These are phyloP conservation scores for Candoia aspera DNA, from an alignment of 2,113 vertebrate species.

Conservation along the genomic window DNA sequence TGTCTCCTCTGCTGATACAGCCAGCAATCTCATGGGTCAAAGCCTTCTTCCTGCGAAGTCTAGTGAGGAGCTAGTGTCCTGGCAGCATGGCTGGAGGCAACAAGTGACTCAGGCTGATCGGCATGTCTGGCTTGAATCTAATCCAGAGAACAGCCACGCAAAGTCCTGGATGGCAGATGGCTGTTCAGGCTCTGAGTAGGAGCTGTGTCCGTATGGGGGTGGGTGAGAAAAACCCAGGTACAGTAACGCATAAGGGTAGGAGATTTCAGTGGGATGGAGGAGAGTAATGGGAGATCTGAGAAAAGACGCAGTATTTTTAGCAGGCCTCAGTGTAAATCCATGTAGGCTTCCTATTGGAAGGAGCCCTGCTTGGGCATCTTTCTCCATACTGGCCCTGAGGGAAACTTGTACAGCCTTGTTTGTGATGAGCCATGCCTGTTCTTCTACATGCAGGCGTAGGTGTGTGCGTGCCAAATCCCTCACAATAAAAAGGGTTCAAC, in stretches of 20 bases:
- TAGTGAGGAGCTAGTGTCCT: not conserved
- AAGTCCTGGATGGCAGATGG: constrained; percentile 27
- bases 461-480: not conserved
- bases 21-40: not conserved
- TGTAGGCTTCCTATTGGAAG: not conserved
- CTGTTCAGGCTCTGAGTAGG: constrained; percentile 18
- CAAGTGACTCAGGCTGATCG: not conserved
- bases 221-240: constrained; percentile 11
- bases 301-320: not conserved
- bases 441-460: not conserved
- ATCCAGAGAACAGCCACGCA: not conserved
- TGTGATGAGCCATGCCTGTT: not conserved
- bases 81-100: not conserved
- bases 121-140: not conserved
- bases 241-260: not conserved
- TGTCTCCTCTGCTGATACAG: not conserved
- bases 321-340: not conserved
- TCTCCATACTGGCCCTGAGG: not conserved
- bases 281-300: too few species aligned
- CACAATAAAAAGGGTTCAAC: not conserved
- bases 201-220: not conserved
- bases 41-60: not conserved
- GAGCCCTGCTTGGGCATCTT: not conserved
- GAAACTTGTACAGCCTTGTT: not conserved
- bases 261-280: not conserved